Evolutionary conservation across 2,797 vertebrate genomes (phyloP).

Genomic region (Melanogrammus aeglefinus): DNA sequence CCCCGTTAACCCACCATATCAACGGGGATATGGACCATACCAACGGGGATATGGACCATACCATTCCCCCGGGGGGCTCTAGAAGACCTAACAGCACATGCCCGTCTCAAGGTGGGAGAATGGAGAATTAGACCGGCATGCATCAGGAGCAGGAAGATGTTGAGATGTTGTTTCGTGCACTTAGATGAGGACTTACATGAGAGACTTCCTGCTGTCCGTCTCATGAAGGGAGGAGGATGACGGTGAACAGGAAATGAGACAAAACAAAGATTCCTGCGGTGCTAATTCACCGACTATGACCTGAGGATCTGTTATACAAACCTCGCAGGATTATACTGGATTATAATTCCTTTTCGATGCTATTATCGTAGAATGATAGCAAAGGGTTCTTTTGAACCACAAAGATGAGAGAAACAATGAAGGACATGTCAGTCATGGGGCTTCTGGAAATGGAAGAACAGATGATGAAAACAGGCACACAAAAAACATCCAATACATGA

Average conservation of each 20-base stretch:
- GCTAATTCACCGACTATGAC: background rate
- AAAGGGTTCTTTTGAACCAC: constrained; percentile 30
- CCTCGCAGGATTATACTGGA: background rate
- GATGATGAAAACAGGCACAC: constrained; percentile 50
- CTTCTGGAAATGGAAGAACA: constrained; percentile 53
- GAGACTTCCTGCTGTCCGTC: constrained; percentile 91
- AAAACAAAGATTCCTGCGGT: constrained; percentile 4
- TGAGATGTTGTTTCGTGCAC: constrained; percentile 47
- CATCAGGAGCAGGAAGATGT: constrained; percentile 51
- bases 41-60: constrained; percentile 4
- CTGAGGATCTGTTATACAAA: background rate
- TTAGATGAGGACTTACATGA: constrained; percentile 87
- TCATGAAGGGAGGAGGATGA: constrained; percentile 85
- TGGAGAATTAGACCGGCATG: constrained; percentile 71
- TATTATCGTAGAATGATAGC: background rate
- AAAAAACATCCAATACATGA: constrained; percentile 43
- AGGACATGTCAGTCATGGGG: constrained; percentile 24
- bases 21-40: constrained; percentile 24
- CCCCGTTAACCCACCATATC: constrained; percentile 55
- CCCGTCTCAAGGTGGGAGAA: constrained; percentile 65
- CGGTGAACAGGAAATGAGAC: constrained; percentile 46
- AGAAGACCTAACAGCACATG: constrained; percentile 65
- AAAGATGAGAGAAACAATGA: constrained; percentile 20
- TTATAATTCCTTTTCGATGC: background rate
- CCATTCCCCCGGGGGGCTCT: background rate